These are phyloP conservation scores for Hemistola chrysoprasaria DNA, from an alignment of 2,888 invertebrate genomes.

Conservation along the genomic window DNA sequence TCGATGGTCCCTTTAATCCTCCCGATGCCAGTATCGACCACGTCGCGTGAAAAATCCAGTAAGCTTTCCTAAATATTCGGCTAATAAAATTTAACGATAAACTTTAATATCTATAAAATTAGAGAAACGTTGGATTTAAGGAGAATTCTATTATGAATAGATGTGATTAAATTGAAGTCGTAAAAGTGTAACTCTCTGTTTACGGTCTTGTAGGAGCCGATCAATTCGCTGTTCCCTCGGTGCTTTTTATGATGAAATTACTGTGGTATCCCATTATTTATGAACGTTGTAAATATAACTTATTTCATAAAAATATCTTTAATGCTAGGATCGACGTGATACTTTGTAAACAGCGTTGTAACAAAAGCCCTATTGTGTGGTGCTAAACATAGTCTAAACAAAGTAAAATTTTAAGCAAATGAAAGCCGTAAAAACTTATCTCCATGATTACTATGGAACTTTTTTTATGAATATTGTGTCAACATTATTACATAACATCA, in stretches of 20 bases:
- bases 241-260: constrained; percentile 33
- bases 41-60: constrained; percentile 38
- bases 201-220: constrained; percentile 37
- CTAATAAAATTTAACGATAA: constrained; percentile 61
- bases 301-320: constrained; percentile 26
- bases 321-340: constrained; percentile 19
- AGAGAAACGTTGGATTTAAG: constrained; percentile 42
- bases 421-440: no score
- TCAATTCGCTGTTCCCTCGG: constrained; percentile 38
- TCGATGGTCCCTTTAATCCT: constrained; percentile 55
- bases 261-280: constrained; percentile 37
- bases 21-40: constrained; percentile 44
- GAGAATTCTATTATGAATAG: constrained; percentile 41
- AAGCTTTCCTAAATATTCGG: constrained; percentile 29
- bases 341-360: constrained; percentile 10
- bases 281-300: constrained; percentile 32
- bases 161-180: constrained; percentile 55
- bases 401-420: no score
- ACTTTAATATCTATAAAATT: constrained; percentile 60
- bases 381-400: no score
- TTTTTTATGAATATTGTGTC: no score
- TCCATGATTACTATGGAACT: no score
- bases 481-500: no score
- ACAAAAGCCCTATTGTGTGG: constrained; percentile 6
- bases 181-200: constrained; percentile 46